These are phyloP conservation scores for Brachionus rotundiformis DNA, from an alignment of 1,140 invertebrate species.

Conservation along the genomic window DNA sequence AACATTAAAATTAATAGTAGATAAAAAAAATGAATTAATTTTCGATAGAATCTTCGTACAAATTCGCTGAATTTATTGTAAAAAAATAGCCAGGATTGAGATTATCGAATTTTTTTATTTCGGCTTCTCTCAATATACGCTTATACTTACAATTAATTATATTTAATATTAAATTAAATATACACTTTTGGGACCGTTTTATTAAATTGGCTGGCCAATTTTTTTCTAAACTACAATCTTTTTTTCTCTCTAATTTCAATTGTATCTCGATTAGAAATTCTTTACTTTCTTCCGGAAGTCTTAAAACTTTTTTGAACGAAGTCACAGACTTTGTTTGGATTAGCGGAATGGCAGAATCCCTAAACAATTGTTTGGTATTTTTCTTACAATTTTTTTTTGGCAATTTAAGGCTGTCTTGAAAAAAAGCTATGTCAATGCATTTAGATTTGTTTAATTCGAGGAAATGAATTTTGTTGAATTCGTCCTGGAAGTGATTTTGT, in stretches of 20 bases:
- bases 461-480: conserved; percentile 30
- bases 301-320: not conserved
- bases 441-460: not conserved
- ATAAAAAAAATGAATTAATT: too few species aligned
- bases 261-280: not conserved
- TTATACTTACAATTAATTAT: not conserved
- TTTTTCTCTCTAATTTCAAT: not conserved
- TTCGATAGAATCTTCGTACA: not conserved
- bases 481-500: conserved; percentile 18
- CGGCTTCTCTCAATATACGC: not conserved
- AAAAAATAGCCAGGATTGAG: not conserved
- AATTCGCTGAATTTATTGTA: not conserved
- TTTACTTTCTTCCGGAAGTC: not conserved
- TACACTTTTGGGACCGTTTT: not conserved
- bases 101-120: not conserved
- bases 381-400: not conserved
- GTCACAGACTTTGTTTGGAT: not conserved
- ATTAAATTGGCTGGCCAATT: not conserved
- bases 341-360: not conserved
- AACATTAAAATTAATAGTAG: not conserved
- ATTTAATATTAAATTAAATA: not conserved
- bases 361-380: not conserved
- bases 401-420: not conserved
- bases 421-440: conserved; percentile 3
- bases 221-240: not conserved